Base-by-base conservation (phyloP, 2,113 vertebrate species). In the Willisornis vidua region DNA sequence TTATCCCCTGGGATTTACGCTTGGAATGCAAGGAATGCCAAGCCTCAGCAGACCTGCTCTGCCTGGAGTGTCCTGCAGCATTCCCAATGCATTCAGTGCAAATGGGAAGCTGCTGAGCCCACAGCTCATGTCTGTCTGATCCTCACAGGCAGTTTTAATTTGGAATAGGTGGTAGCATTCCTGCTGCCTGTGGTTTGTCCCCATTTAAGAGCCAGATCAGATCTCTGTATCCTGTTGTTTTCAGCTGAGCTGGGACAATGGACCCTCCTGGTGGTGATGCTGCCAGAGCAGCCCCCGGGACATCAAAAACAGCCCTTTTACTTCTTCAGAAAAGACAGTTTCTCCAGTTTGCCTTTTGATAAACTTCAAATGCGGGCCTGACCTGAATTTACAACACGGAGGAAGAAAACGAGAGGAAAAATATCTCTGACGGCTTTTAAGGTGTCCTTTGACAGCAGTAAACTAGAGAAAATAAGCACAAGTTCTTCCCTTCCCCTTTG, bases 331-430 rank as follows among this genome's bases (percentile, higher is more conserved):
- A 83, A 7, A 88, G 52, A 11, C 48, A 5, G n/a, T 79, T 89
- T 72, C 76, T 94, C 90, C 85, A 43, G 68, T 92, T 95, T 73
- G 92, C 93, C 92, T 94, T 95, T 89, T 93, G 93, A 84, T 87
- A 85, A 81, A 87, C 88, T 79, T 95, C 90, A 93, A 65, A 86
- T 79, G 76, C 70, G 62, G 88, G 70, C 65, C 2, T 87, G 96
- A 94, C 93, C 95, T 92, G 94, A 78, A 93, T 96, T 93, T 92
- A 67, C 54, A 61, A 31, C 62, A 15, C 0, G 1, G 70, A 61
- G 92, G 29, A 71, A 75, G 80, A 45, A 61, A 71, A 57, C 1
- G 18, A 61, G 88, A 61, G 68, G 85, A 18, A 75, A 92, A 85
- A 58, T 77, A 48, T 28, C 94, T 87, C 79, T 20, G 20, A 73